These are phyloP conservation scores for Coracias cyanogaster DNA, from an alignment of 2,797 vertebrate genomes.

Conservation along the genomic window DNA sequence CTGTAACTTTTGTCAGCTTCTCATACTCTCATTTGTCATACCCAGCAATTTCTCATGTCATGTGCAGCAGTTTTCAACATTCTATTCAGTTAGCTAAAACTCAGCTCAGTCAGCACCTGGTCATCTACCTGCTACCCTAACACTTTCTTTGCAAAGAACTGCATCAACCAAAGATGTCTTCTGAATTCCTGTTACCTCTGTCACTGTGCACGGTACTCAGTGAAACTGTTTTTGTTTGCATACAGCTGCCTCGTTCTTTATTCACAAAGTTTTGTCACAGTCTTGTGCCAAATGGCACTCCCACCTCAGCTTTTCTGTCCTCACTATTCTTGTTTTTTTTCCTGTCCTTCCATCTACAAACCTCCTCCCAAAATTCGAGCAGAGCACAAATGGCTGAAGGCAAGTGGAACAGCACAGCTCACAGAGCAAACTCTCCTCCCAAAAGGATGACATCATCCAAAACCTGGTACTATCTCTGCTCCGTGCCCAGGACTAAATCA, in stretches of 20 bases:
- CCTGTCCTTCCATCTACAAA: neutral
- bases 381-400: neutral
- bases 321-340: neutral
- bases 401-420: fast-evolving
- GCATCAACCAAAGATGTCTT: neutral
- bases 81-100: neutral
- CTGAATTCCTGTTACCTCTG: neutral
- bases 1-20: neutral
- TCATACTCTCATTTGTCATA: neutral
- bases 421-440: fast-evolving
- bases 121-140: neutral
- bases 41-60: neutral
- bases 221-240: neutral
- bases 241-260: neutral
- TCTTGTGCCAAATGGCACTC: neutral
- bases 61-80: neutral
- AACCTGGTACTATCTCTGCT: neutral
- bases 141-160: neutral
- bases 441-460: neutral
- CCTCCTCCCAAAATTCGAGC: neutral
- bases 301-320: neutral
- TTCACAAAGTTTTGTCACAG: neutral
- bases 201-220: neutral
- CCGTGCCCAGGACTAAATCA: neutral
- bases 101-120: neutral